Conservation (phyloP, 2,113 vertebrate genomes). For the Leucoraja erinaceus region DNA sequence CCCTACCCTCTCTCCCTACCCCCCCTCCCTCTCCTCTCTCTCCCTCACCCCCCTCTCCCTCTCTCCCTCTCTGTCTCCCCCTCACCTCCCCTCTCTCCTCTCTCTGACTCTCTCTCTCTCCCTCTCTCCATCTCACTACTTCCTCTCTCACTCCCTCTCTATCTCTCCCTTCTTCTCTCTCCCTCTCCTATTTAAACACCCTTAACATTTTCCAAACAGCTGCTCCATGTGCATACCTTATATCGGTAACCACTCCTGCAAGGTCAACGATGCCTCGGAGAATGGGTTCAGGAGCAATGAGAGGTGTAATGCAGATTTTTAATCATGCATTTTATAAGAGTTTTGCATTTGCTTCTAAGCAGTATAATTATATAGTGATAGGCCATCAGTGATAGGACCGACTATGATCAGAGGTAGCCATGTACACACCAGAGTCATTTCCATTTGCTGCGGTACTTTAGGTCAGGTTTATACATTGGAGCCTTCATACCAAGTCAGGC, state of each 20-base stretch:
- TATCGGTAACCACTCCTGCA: background rate
- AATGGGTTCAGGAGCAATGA: background rate
- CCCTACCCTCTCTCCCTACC: too few relatives aligned
- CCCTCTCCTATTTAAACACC: background rate
- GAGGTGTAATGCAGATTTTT: background rate
- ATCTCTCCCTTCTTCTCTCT: too few relatives aligned
- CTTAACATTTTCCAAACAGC: background rate
- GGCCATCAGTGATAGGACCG: background rate
- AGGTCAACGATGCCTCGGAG: background rate
- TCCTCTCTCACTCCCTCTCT: too few relatives aligned
- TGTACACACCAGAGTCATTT: background rate
- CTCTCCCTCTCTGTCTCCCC: too few relatives aligned
- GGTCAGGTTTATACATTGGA: background rate
- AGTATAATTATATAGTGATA: background rate
- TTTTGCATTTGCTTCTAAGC: background rate
- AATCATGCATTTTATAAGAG: background rate
- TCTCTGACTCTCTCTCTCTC: too few relatives aligned
- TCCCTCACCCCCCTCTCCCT: too few relatives aligned
- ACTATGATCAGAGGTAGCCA: too few relatives aligned
- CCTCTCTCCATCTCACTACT: too few relatives aligned
- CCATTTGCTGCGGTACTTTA: background rate
- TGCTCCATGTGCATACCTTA: too few relatives aligned
- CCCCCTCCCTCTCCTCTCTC: too few relatives aligned
- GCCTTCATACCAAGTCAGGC: background rate
- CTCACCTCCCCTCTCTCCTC: too few relatives aligned